A percentile compares a stretch with the other conserved stretches of the same genome.
Conservation (phyloP, 53 echinoderm and acorn worm genomes). For the Glandiceps talaboti region DNA sequence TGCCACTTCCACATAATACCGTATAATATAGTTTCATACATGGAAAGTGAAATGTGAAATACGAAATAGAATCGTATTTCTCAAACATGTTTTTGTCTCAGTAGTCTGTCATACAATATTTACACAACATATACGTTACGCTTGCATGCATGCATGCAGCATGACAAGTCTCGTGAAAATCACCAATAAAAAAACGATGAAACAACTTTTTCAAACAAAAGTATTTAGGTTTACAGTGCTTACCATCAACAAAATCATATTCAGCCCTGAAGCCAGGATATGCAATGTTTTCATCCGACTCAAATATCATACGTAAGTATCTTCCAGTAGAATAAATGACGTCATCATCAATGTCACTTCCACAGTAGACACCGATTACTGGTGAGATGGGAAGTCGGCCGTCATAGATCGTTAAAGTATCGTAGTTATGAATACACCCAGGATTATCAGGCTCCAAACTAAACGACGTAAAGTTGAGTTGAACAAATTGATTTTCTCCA, state of each 20-base stretch:
- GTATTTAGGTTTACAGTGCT: too few species aligned
- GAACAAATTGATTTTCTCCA: background rate
- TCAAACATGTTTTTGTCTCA: too few species aligned
- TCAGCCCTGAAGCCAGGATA: slow-evolving; percentile 20
- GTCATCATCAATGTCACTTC: slow-evolving; percentile 24
- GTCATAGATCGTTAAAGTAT: background rate
- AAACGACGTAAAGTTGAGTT: background rate
- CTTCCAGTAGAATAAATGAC: slow-evolving; percentile 10
- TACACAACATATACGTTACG: too few species aligned
- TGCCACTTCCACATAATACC: too few species aligned
- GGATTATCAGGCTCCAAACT: background rate
- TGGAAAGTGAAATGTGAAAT: too few species aligned
- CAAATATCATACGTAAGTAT: slow-evolving; percentile 20
- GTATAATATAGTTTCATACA: too few species aligned
- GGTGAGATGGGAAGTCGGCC: background rate
- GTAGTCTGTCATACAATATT: too few species aligned
- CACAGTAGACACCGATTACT: slow-evolving; percentile 33
- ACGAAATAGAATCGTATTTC: too few species aligned
- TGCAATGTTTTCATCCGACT: slow-evolving; percentile 21
- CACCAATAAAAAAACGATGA: too few species aligned
- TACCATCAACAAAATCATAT: slow-evolving; percentile 18
- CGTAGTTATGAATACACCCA: background rate
- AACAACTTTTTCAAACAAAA: too few species aligned
- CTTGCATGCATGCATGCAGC: too few species aligned
- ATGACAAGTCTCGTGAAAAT: too few species aligned